Evolutionary conservation across 92 coral and sea anemone genomes (phyloP), one percentile per base, ranked within the genome.

Genomic region (Plumapathes pennacea): DNA sequence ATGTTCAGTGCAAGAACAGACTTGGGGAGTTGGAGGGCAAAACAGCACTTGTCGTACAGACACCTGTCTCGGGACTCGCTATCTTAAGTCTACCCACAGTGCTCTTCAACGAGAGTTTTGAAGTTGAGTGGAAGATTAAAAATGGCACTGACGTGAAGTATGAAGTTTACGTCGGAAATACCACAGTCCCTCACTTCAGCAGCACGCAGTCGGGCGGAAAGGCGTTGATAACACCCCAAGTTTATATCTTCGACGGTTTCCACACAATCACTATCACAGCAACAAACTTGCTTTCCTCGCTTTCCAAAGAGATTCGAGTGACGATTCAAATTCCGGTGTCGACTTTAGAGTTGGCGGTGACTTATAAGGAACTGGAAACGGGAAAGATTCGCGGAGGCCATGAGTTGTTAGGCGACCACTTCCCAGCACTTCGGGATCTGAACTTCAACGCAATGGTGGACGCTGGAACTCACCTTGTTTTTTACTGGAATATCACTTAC

Each of bases 401-500:
- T 25, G 76, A 67, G 15, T 19, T 30, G 22, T 34, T 2, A 3
- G 18, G 54, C 4, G 41, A 68, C 47, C 3, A 54, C 15, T 68
- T 68, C 26, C 76, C 76, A 9, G 48, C 76, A 14, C 17, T 36
- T 1, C 49, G 38, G n/a, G 33, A 57, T 20, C 14, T 68, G 38
- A 32, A 18, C 23, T 54, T 68, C 33, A 10, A 28, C 10, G 18
- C 6, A 5, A 15, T 5, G n/a, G 46, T 32, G 7, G 12, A 40
- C 21, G 68, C 60, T 4, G 76, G 76, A 41, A 68, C 55, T 3
- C 34, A 68, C 38, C 32, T 68, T 28, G n/a, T 55, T 15, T 68
- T 30, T 19, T 23, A 23, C 10, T 68, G 76, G 76, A 33, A 29
- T 38, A 43, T 45, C 20, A 56, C 54, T 25, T 4, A 32, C 19